Base-by-base conservation (phyloP, 2,113 vertebrate species). In the Sturnira hondurensis region DNA sequence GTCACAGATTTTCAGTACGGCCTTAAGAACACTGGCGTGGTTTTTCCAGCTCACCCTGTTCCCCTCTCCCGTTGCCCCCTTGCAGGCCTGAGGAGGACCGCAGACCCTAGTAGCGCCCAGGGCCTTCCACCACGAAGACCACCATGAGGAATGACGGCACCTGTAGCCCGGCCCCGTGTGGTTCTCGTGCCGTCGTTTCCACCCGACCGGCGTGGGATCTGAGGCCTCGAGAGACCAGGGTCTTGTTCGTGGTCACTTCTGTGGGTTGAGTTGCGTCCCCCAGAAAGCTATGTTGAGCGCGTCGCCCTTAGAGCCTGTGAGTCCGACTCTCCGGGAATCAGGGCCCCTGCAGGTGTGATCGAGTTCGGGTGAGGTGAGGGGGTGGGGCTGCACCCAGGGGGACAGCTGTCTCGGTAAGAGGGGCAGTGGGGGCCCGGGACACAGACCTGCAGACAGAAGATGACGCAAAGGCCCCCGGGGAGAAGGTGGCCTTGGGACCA, bases 101-200 rank as follows among this genome's bases (percentile, higher is more conserved):
- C 67, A 19, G 54, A 7, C 33, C 10, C n/a, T 33, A 4, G 38
- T 7, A n/a, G 26, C 15, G 0, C n/a, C 31, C 4, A 45, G 2
- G 14, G 24, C 17, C 13, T 50, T 45, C 73, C 28, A 2, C 8
- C 31, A 4, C 12, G 5, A 65, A 12, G 7, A 4, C 16, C 9
- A 7, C 1, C 28, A 10, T 8, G 16, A 4, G 28, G 38, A 41
- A 4, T 1, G 33, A 10, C 1, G 7, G 56, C 20, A 9, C 24
- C 24, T 58, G 24, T 9, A 26, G 22, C 56, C 56, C 9, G 7
- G 56, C 56, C 56, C 24, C 56, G 2, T 22, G 56, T 26, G 24
- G 56, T 9, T 58, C 56, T 10, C 24, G 8, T 2, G 56, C 56
- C 24, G 1, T 24, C 22, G 24, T 24, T 47, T 50, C 50, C 4